phyloP scores from a whole-genome alignment of 92 coral and sea anemone species.

The Parazoanthus atlanticus region DNA sequence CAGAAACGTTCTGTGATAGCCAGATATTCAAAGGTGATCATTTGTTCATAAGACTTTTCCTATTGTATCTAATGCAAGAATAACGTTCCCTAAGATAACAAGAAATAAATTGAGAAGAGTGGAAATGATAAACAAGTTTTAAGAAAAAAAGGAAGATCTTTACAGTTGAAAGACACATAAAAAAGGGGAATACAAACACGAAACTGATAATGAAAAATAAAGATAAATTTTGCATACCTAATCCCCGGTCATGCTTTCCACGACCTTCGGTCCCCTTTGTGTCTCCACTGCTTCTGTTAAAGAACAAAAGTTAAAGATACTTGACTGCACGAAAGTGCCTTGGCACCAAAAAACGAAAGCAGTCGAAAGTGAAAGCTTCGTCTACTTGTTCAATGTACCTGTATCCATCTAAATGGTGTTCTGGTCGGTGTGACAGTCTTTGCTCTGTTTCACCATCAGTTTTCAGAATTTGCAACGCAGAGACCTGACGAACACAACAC shows the following conservation, averaged over 20 bases:
- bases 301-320: background rate
- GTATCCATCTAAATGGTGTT: slow-evolving; percentile 69
- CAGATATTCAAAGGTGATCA: no score
- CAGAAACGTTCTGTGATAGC: no score
- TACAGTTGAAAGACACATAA: background rate
- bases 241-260: slow-evolving; percentile 15
- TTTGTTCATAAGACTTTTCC: no score
- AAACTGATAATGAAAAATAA: background rate
- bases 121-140: no score
- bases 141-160: no score
- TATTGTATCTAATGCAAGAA: no score
- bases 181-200: background rate
- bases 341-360: background rate
- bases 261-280: background rate
- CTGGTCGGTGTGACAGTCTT: slow-evolving; percentile 48
- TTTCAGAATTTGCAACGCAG: slow-evolving; percentile 65
- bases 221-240: background rate
- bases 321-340: background rate
- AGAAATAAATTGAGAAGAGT: no score
- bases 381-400: slow-evolving; percentile 41
- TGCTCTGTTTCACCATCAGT: slow-evolving; percentile 53
- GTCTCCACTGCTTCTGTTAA: background rate
- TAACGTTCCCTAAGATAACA: no score
- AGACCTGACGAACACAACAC: slow-evolving; percentile 47
- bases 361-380: background rate